phyloP scores from a whole-genome alignment of 2,797 vertebrate genomes.

The Limosa lapponica region DNA sequence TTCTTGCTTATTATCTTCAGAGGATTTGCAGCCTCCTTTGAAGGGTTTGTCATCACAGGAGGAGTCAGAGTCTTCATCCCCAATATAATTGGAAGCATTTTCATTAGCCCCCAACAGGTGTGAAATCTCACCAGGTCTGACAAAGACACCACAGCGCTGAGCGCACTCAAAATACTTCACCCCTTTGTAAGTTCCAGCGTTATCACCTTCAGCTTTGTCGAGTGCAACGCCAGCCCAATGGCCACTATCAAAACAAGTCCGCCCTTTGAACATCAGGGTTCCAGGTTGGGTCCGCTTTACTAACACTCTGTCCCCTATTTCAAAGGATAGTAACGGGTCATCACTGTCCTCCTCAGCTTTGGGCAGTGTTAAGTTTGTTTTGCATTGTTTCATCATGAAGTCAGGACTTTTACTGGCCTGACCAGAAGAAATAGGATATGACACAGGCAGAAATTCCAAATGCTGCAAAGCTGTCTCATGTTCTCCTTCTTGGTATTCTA shows the following conservation, averaged over 20 bases:
- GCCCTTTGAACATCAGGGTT: conserved; percentile 72
- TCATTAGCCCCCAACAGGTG: neutral
- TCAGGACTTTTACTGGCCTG: neutral
- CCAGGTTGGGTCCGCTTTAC: conserved; percentile 68
- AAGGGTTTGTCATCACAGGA: conserved; percentile 11
- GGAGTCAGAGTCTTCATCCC: conserved; percentile 36
- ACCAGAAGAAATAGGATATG: neutral
- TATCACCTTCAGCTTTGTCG: conserved; percentile 69
- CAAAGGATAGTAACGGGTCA: conserved; percentile 59
- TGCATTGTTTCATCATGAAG: neutral
- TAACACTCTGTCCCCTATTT: conserved; percentile 69
- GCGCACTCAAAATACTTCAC: conserved; percentile 73
- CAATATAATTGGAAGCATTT: neutral
- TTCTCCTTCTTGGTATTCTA: neutral
- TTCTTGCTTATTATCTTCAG: neutral
- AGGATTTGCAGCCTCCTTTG: neutral
- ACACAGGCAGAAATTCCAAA: neutral
- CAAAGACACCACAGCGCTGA: conserved; percentile 67
- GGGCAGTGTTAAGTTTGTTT: neutral
- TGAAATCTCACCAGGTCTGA: conserved; percentile 69
- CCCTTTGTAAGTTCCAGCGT: conserved; percentile 67
- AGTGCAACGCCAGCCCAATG: conserved; percentile 74
- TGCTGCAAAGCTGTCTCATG: neutral
- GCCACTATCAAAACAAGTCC: conserved; percentile 49
- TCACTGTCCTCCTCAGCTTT: neutral